These are phyloP conservation scores for Periophthalmus modestus DNA, from an alignment of 2,113 vertebrate genomes.

Conservation along the genomic window DNA sequence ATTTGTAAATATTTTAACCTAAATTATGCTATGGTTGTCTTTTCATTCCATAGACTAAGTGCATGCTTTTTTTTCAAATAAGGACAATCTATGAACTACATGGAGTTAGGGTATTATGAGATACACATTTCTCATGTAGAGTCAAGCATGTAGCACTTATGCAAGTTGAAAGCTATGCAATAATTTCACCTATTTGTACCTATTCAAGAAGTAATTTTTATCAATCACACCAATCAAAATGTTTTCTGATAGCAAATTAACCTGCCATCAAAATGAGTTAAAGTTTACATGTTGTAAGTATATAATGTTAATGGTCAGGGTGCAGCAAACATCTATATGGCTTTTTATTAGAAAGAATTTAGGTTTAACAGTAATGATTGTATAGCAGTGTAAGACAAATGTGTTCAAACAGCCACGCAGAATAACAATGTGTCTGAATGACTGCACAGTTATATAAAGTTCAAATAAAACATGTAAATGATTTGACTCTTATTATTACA, in stretches of 20 bases:
- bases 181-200: not conserved
- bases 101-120: not conserved
- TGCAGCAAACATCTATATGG: not conserved
- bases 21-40: not conserved
- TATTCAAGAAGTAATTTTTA: not conserved
- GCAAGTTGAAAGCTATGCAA: not conserved
- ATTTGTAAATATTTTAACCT: conserved; percentile 1
- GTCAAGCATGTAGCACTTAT: not conserved
- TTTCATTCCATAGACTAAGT: conserved; percentile 10
- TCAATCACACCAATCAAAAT: not conserved
- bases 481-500: not conserved
- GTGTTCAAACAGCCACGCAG: conserved; percentile 10
- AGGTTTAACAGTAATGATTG: not conserved
- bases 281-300: not conserved
- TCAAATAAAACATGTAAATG: not conserved
- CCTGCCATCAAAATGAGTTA: not conserved
- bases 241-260: not conserved
- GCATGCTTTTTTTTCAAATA: not conserved
- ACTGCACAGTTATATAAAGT: not conserved
- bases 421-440: not conserved
- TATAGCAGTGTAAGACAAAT: not conserved
- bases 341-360: not conserved
- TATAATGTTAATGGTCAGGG: not conserved
- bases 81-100: not conserved
- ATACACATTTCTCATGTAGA: not conserved